A percentile compares a stretch with the other conserved stretches of the same genome.
phyloP scores from a whole-genome alignment of 2,888 invertebrate species.

The Chrysomela aeneicollis region DNA sequence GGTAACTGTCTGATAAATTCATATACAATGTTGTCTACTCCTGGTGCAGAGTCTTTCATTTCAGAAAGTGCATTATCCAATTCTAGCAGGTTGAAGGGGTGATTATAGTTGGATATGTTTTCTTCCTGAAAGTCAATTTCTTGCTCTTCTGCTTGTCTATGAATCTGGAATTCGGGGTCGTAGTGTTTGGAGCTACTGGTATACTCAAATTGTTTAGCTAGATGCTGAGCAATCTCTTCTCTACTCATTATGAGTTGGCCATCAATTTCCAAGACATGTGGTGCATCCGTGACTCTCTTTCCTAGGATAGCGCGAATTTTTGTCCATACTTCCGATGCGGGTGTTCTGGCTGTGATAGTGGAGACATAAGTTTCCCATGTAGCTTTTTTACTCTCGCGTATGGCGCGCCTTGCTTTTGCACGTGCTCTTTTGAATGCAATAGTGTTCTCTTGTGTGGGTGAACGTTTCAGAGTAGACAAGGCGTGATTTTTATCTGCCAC shows the following conservation, averaged over 20 bases:
- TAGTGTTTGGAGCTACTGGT: constrained; percentile 3
- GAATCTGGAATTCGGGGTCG: not conserved
- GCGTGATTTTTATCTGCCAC: not conserved
- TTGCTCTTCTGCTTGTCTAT: constrained; percentile 13
- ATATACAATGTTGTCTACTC: not conserved
- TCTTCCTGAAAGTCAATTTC: constrained; percentile 1
- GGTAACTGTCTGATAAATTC: not conserved
- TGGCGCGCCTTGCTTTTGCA: too few relatives aligned
- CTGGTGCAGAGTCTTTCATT: constrained; percentile 1
- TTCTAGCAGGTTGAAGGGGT: not conserved
- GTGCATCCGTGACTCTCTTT: not conserved
- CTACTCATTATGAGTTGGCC: not conserved
- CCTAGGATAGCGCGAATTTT: too few relatives aligned
- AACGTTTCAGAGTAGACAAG: not conserved
- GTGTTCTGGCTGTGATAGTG: not conserved
- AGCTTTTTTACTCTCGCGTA: too few relatives aligned
- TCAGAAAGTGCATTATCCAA: constrained; percentile 1
- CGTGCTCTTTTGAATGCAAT: too few relatives aligned
- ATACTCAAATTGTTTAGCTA: not conserved
- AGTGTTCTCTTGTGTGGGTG: not conserved
- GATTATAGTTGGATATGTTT: not conserved
- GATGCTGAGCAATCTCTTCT: not conserved
- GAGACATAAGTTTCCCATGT: too few relatives aligned
- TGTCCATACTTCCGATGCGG: too few relatives aligned
- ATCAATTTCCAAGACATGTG: too few relatives aligned